These are phyloP conservation scores for Linyphia triangularis DNA, from an alignment of 2,888 invertebrate species.

Conservation along the genomic window DNA sequence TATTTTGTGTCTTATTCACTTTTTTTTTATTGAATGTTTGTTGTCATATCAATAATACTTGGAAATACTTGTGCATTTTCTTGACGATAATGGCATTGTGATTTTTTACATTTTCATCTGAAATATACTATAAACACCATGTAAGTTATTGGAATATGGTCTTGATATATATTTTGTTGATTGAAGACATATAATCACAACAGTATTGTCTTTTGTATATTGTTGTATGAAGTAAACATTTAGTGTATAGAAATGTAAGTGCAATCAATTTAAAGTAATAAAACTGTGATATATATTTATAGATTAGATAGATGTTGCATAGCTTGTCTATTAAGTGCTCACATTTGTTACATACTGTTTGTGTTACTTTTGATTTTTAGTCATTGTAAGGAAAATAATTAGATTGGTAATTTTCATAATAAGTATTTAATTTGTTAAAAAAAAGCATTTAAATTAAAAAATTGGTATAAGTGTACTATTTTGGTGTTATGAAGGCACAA, in stretches of 20 bases:
- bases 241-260: conserved; percentile 4
- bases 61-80: background rate
- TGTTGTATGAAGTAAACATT: conserved; percentile 8
- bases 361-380: background rate
- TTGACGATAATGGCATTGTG: background rate
- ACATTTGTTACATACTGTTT: background rate
- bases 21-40: too few relatives aligned
- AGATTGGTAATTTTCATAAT: background rate
- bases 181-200: background rate
- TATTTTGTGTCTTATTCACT: too few relatives aligned
- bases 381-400: background rate
- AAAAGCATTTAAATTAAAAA: background rate
- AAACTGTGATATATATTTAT: conserved; percentile 31
- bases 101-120: conserved; percentile 7
- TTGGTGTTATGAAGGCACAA: background rate
- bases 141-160: background rate
- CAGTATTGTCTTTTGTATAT: conserved; percentile 28
- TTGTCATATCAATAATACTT: background rate
- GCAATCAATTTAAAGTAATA: conserved; percentile 38
- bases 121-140: background rate
- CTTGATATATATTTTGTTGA: background rate
- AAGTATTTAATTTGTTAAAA: background rate
- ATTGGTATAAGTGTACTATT: background rate
- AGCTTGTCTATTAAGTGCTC: background rate
- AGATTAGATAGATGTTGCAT: background rate